These are phyloP conservation scores for Electrona antarctica DNA, from an alignment of 2,113 vertebrate genomes.

Conservation along the genomic window DNA sequence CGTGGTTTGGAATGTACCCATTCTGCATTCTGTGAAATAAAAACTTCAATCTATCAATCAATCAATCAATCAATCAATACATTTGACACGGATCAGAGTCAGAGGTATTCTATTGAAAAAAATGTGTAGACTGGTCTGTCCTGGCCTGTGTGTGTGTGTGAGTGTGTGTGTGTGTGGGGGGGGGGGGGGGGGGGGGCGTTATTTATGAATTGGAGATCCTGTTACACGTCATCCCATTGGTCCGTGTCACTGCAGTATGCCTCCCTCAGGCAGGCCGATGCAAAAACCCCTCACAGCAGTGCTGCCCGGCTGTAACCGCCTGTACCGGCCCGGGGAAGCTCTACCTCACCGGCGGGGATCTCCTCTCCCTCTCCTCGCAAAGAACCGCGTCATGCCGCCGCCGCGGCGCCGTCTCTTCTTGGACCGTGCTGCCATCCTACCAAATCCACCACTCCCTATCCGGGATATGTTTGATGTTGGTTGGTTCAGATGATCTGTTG, in stretches of 20 bases:
- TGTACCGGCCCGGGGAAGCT: conserved; percentile 17
- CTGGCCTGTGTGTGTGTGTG: too few relatives aligned
- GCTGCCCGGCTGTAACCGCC: conserved; percentile 9
- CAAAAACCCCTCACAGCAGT: conserved; percentile 15
- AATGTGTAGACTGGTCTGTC: too few relatives aligned
- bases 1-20: too few relatives aligned
- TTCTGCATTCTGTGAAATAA: too few relatives aligned
- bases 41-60: too few relatives aligned
- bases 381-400: conserved; percentile 44
- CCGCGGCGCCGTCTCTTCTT: not conserved
- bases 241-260: conserved; percentile 63
- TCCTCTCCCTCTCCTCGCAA: conserved; percentile 52
- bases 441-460: conserved; percentile 9
- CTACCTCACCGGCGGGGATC: conserved; percentile 49
- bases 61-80: too few relatives aligned
- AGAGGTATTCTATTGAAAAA: too few relatives aligned
- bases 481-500: conserved; percentile 32
- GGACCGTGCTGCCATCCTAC: conserved; percentile 18
- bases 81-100: too few relatives aligned
- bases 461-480: not conserved
- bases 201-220: conserved; percentile 67
- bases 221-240: conserved; percentile 68
- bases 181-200: not conserved
- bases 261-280: conserved; percentile 49
- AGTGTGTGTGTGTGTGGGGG: too few relatives aligned